These are phyloP conservation scores for Bubalus kerabau DNA, from an alignment of 2,113 vertebrate genomes.

Conservation along the genomic window DNA sequence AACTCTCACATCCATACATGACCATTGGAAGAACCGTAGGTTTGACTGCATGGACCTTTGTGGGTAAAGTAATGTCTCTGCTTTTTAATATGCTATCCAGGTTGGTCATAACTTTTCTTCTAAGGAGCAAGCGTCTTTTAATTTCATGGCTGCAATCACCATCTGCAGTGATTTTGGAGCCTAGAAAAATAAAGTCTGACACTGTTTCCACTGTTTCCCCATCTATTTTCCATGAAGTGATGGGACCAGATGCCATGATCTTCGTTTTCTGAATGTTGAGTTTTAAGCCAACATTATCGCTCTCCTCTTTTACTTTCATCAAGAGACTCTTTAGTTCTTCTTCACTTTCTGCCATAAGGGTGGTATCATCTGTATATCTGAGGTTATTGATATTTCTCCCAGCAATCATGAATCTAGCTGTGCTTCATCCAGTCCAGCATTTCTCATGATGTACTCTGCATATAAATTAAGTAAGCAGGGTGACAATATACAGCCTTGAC, in stretches of 20 bases:
- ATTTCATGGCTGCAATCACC: not conserved
- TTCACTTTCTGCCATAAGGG: not conserved
- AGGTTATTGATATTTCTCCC: not conserved
- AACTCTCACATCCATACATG: not conserved
- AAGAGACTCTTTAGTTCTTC: not conserved
- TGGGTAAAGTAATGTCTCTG: not conserved
- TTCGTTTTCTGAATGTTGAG: not conserved
- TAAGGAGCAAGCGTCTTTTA: not conserved
- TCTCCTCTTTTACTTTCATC: not conserved
- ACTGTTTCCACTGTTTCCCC: not conserved
- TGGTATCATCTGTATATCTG: not conserved
- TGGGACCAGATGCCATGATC: not conserved
- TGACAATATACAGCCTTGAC: not conserved
- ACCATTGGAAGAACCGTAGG: not conserved
- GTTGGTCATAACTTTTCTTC: not conserved
- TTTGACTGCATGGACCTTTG: not conserved
- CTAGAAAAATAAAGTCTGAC: accelerated
- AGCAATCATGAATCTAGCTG: not conserved
- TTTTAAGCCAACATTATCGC: not conserved
- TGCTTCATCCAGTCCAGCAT: not conserved
- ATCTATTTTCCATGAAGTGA: not conserved
- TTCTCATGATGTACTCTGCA: not conserved
- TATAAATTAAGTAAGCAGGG: not conserved
- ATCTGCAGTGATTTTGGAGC: not conserved
- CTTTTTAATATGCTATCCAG: not conserved